Base-by-base conservation (phyloP, 2,888 invertebrate species). In the Microctonus hyperodae region DNA sequence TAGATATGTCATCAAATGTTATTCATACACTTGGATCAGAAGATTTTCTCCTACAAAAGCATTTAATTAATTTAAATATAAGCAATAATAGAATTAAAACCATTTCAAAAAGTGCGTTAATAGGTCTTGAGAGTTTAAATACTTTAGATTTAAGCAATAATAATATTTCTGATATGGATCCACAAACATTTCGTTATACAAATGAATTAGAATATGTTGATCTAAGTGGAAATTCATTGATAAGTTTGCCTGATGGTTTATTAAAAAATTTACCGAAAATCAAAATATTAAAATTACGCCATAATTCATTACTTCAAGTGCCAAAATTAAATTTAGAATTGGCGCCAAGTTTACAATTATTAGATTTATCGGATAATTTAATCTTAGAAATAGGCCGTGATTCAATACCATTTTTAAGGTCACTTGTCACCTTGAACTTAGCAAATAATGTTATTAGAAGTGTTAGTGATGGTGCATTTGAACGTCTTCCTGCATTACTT, bases 1-100 rank as follows among this genome's bases (percentile, higher is more conserved):
- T 97, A 72, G 94, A 97, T 82, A 87, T 96, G 59, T 93, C 94
- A 16, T 88, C 89, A 81, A 96, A 96, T 85, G 89, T 89, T 79
- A 90, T 97, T 73, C 88, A 90, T 82, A 90, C 91, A 13, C 86
- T 97, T 76, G 95, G 94, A 77, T 90, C 91, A 76, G 90, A 90
- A 76, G 94, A 94, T 83, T 95, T 97, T 77, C 90, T 92, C 72
- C 90, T 89, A 71, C 93, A 94, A 78, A 88, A 87, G 67, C 90
- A 90, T 74, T 87, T 96, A 85, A 88, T 89, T 55, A 88, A 89
- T 70, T 86, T 96, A 33, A 92, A 95, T 83, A 86, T 95, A 69
- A 93, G 93, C 81, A 86, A 88, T 72, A 96, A 96, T 83, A 87
- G 87, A 69, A 88, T 94, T 48, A 89, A 89, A 76, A 87, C 87